Percentiles rank a stretch among this genome's conserved stretches.
These are phyloP conservation scores for Tringa solitaria DNA, from an alignment of 2,113 vertebrate genomes.

Conservation along the genomic window DNA sequence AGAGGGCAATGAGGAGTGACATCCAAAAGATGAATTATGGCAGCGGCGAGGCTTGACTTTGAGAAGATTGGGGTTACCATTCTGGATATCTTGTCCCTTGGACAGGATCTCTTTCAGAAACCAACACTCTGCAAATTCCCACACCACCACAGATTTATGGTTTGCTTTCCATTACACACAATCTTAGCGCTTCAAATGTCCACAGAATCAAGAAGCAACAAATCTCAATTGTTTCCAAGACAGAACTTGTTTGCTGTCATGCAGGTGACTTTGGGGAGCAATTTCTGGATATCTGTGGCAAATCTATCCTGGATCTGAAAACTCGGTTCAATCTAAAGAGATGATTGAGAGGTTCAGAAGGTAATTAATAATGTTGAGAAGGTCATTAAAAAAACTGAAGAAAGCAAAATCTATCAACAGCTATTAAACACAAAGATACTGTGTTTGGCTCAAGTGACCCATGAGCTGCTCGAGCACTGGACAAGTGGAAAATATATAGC, in stretches of 20 bases:
- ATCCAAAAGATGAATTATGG: neutral
- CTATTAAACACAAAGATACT: neutral
- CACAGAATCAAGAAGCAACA: neutral
- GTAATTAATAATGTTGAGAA: neutral
- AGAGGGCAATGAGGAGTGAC: neutral
- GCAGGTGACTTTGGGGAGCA: neutral
- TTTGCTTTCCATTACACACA: neutral
- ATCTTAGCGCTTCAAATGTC: neutral
- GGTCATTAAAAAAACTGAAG: neutral
- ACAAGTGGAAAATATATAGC: neutral
- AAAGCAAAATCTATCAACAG: neutral
- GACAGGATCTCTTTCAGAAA: neutral
- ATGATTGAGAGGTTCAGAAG: neutral
- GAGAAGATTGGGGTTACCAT: neutral
- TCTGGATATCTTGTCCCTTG: neutral
- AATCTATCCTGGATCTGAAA: neutral
- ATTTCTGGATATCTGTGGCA: neutral
- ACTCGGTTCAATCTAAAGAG: neutral
- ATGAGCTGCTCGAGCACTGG: neutral
- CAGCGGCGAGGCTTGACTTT: neutral
- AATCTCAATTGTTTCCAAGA: neutral
- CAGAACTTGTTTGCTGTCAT: neutral
- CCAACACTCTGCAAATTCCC: neutral
- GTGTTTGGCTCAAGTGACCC: neutral
- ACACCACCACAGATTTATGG: neutral